Percentiles rank a stretch among this genome's conserved stretches.
These are phyloP conservation scores for Epinephelus malabaricus DNA, from an alignment of 2,797 vertebrate species.

Conservation along the genomic window DNA sequence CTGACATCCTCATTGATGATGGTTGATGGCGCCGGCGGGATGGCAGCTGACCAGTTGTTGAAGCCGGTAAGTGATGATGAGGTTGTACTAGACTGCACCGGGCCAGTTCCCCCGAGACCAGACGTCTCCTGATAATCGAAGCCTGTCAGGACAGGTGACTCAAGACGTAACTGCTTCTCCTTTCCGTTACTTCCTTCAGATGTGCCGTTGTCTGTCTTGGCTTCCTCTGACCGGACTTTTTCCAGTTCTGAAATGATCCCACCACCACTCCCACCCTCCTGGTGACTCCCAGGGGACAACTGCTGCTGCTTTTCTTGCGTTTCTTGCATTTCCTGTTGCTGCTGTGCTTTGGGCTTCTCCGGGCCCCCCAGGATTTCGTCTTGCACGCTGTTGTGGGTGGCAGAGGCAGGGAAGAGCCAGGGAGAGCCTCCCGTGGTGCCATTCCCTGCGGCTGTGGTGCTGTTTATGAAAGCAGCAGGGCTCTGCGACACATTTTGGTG, in stretches of 20 bases:
- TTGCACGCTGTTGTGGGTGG: conserved; percentile 97
- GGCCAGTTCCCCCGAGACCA: conserved; percentile 92
- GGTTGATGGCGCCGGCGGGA: conserved; percentile 94
- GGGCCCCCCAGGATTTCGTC: conserved; percentile 97
- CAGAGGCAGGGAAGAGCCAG: conserved; percentile 97
- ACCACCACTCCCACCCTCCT: conserved; percentile 88
- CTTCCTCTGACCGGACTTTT: conserved; percentile 94
- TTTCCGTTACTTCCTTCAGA: conserved; percentile 93
- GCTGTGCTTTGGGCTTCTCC: conserved; percentile 97
- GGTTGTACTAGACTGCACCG: conserved; percentile 93
- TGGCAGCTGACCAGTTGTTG: conserved; percentile 99
- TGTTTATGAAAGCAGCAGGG: conserved; percentile 98
- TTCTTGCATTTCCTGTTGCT: conserved; percentile 96
- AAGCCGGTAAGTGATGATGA: conserved; percentile 96
- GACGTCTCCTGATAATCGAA: conserved; percentile 99
- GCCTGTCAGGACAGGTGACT: conserved; percentile 95
- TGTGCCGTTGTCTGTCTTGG: conserved; percentile 90
- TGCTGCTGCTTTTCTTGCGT: conserved; percentile 96
- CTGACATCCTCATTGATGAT: conserved; percentile 98
- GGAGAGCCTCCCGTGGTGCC: conserved; percentile 96
- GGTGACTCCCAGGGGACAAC: conserved; percentile 93
- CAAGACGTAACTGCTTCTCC: conserved; percentile 97
- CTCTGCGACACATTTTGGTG: conserved; percentile 97
- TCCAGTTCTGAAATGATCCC: conserved; percentile 96
- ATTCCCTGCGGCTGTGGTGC: conserved; percentile 96